Percentiles rank a stretch among this genome's conserved stretches.
phyloP scores from a whole-genome alignment of 2,888 invertebrate genomes.

The Galerucella pusilla region DNA sequence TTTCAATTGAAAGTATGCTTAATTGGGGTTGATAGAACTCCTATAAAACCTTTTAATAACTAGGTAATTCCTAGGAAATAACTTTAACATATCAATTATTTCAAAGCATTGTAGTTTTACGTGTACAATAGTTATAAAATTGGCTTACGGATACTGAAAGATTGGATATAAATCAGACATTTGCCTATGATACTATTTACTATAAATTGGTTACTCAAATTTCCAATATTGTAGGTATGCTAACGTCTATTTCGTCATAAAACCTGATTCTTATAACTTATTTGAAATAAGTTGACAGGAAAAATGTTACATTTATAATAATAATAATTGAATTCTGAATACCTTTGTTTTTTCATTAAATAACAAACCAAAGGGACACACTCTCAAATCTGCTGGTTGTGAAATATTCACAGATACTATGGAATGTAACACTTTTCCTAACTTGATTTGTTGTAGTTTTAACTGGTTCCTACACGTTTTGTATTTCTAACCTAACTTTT shows the following conservation, averaged over 20 bases:
- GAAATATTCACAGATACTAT: background rate
- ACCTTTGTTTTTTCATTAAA: too few species aligned
- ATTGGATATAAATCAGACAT: conserved; percentile 16
- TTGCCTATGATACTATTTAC: conserved; percentile 5
- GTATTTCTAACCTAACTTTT: too few species aligned
- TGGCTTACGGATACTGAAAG: background rate
- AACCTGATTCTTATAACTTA: conserved; percentile 8
- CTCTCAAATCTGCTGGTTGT: background rate
- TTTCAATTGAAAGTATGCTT: too few species aligned
- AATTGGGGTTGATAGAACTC: background rate
- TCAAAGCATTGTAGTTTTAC: background rate
- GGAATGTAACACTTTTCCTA: background rate
- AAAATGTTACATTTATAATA: conserved; percentile 1
- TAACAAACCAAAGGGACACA: too few species aligned
- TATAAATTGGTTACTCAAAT: background rate
- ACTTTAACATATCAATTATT: conserved; percentile 9
- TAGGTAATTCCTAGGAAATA: background rate
- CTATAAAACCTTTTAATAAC: background rate
- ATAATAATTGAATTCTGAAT: background rate
- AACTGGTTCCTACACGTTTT: background rate
- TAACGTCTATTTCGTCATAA: background rate
- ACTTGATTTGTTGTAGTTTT: background rate
- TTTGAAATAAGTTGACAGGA: background rate
- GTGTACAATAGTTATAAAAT: background rate
- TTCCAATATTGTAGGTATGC: conserved; percentile 6